Evolutionary conservation across 2,888 invertebrate species (phyloP).

Genomic region (Brassicogethes aeneus): DNA sequence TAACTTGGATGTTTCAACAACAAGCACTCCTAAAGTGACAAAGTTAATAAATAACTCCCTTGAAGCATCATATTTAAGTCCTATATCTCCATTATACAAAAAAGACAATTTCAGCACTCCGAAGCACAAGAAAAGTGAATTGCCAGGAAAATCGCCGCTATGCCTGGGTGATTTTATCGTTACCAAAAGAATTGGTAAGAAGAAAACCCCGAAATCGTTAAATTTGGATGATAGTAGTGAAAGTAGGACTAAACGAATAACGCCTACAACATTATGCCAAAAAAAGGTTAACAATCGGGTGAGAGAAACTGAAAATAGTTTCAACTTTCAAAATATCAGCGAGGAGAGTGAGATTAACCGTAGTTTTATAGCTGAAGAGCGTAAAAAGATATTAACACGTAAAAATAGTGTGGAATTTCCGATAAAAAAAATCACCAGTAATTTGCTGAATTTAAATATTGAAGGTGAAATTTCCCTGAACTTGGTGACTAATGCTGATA

Average conservation of each 20-base stretch:
- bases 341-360: constrained; percentile 12
- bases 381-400: constrained; percentile 19
- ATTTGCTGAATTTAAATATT: constrained; percentile 6
- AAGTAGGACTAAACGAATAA: constrained; percentile 39
- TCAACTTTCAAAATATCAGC: constrained; percentile 23
- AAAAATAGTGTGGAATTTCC: constrained; percentile 8
- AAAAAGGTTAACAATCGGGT: constrained; percentile 17
- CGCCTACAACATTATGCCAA: constrained; percentile 42
- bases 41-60: constrained; percentile 6
- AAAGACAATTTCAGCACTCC: constrained; percentile 8
- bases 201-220: constrained; percentile 18
- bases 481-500: constrained; percentile 44
- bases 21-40: constrained; percentile 7
- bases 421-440: constrained; percentile 2
- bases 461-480: constrained; percentile 16
- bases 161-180: constrained; percentile 37
- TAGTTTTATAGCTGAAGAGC: constrained; percentile 20
- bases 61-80: constrained; percentile 21
- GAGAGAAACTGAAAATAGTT: constrained; percentile 26
- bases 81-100: constrained; percentile 30
- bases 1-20: too few relatives aligned
- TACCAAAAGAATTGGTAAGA: constrained; percentile 22
- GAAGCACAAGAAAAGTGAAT: too few relatives aligned
- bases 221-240: constrained; percentile 9
- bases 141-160: constrained; percentile 13